Evolutionary conservation across 2,113 vertebrate species (phyloP).

Genomic region (Chionodraco myersi): DNA sequence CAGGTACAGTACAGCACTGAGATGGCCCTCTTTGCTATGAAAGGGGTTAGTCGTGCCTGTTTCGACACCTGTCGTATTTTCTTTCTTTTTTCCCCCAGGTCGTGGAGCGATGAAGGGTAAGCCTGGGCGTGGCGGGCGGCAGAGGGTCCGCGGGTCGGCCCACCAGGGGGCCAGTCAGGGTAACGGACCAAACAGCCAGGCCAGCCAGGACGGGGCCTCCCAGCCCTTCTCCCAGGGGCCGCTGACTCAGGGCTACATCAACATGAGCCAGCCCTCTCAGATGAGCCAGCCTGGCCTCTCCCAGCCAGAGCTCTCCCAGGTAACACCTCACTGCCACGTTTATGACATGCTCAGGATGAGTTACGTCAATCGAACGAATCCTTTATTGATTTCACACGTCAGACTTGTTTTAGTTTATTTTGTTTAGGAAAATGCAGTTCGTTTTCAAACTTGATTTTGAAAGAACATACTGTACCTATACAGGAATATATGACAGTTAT

Average conservation of each 20-base stretch:
- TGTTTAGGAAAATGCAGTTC: too few relatives aligned
- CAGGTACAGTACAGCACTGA: conserved; percentile 80
- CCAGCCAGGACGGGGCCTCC: conserved; percentile 94
- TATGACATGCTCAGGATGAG: not conserved
- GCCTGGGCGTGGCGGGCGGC: conserved; percentile 90
- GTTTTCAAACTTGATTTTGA: not conserved
- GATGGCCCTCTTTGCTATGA: too few relatives aligned
- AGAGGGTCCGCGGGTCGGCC: conserved; percentile 90
- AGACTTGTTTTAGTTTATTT: not conserved
- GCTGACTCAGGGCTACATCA: conserved; percentile 97
- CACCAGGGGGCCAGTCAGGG: conserved; percentile 85
- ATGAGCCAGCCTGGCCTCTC: conserved; percentile 99
- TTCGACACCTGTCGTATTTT: not conserved
- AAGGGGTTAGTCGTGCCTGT: not conserved
- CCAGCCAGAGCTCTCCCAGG: conserved; percentile 97
- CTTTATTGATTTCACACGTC: not conserved
- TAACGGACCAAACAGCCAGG: conserved; percentile 90
- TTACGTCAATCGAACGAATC: not conserved
- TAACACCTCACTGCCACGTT: conserved; percentile 49
- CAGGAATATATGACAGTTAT: not conserved
- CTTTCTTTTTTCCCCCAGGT: conserved; percentile 65
- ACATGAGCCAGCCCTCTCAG: conserved; percentile 99
- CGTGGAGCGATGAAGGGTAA: conserved; percentile 95
- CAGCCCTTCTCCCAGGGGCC: conserved; percentile 99
- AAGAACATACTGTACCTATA: too few relatives aligned